phyloP scores from a whole-genome alignment of 1,140 invertebrate genomes.

The Anoplolepis gracilipes region DNA sequence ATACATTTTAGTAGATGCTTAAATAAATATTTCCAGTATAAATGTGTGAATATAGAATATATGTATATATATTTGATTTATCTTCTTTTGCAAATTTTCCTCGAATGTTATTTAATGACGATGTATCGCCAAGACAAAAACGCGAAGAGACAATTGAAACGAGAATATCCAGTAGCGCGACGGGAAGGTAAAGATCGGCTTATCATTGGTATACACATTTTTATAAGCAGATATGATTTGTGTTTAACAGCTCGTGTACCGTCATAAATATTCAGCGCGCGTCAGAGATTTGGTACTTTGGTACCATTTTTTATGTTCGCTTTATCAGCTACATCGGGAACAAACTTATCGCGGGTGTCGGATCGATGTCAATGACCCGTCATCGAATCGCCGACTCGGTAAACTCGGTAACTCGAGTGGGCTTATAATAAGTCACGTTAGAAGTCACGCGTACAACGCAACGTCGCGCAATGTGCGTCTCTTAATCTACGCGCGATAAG shows the following conservation, averaged over 20 bases:
- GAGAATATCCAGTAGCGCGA: neutral
- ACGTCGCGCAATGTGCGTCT: constrained; percentile 26
- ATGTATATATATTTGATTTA: neutral
- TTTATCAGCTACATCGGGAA: constrained; percentile 16
- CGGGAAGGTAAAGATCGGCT: constrained; percentile 11
- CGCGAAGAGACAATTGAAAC: constrained; percentile 1
- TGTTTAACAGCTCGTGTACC: constrained; percentile 2
- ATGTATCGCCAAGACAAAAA: neutral
- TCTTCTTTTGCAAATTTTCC: neutral
- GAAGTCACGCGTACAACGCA: constrained; percentile 42
- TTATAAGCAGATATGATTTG: constrained; percentile 20
- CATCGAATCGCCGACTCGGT: constrained; percentile 35
- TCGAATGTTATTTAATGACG: neutral
- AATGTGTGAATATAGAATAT: neutral
- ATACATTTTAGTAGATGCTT: neutral
- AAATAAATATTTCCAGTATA: neutral
- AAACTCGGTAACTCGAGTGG: constrained; percentile 39
- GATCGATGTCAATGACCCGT: constrained; percentile 67
- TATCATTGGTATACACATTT: neutral
- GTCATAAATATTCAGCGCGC: constrained; percentile 44
- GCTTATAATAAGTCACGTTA: constrained; percentile 63
- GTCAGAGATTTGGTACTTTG: neutral
- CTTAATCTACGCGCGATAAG: constrained; percentile 64
- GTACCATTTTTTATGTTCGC: neutral
- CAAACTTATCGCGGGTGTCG: neutral